phyloP scores from a whole-genome alignment of 2,888 invertebrate genomes.

The Ennomos quercinarius region DNA sequence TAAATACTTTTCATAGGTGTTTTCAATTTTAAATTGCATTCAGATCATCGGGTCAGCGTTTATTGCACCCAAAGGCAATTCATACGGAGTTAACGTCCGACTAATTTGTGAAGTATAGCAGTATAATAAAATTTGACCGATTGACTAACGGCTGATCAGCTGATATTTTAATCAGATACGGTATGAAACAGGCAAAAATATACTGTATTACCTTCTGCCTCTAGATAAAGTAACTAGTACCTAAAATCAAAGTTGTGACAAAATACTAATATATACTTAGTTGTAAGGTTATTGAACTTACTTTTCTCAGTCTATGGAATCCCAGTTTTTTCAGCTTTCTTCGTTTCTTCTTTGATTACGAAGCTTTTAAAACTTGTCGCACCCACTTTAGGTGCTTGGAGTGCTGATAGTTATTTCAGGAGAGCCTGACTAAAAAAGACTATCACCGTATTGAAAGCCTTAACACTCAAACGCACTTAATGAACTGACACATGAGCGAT shows the following conservation, averaged over 20 bases:
- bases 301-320: no score
- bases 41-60: constrained; percentile 73
- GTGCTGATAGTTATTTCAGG: no score
- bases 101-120: constrained; percentile 81
- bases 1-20: constrained; percentile 41
- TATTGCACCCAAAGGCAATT: constrained; percentile 81
- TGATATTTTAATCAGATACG: constrained; percentile 49
- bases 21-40: constrained; percentile 64
- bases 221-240: no score
- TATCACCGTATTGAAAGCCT: neutral
- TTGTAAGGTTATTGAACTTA: no score
- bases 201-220: no score
- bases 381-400: no score
- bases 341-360: no score
- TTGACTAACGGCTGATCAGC: constrained; percentile 64
- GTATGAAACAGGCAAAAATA: constrained; percentile 29
- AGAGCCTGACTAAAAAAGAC: neutral
- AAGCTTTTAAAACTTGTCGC: no score
- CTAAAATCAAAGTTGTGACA: no score
- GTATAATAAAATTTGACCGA: constrained; percentile 67
- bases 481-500: neutral
- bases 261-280: no score
- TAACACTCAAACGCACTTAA: neutral
- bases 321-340: no score
- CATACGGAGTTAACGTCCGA: constrained; percentile 78